These are phyloP conservation scores for Ptychodera flava DNA, from an alignment of 35 echinoderm and acorn worm genomes.

Conservation along the genomic window DNA sequence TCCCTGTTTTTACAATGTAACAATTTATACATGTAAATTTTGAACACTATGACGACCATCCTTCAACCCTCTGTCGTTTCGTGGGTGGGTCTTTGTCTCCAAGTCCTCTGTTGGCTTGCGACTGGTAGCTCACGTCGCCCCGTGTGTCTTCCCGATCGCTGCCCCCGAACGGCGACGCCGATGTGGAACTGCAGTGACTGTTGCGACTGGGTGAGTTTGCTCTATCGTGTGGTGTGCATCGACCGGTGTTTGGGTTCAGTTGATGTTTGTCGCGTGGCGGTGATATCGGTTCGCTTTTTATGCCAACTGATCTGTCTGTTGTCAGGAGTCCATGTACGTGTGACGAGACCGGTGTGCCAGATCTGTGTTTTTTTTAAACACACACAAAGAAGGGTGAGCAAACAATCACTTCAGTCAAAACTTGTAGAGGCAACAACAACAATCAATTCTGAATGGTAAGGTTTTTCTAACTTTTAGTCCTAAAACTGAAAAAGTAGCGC, in stretches of 20 bases:
- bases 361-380: no score
- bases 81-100: neutral
- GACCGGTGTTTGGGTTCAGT: neutral
- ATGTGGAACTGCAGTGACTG: neutral
- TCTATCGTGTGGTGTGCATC: neutral
- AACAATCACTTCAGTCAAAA: no score
- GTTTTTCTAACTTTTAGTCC: no score
- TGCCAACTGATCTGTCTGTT: neutral
- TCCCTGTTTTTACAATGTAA: neutral
- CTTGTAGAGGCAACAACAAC: no score
- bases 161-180: neutral
- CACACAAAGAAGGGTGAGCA: no score
- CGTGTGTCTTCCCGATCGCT: neutral
- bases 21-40: neutral
- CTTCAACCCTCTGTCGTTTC: neutral
- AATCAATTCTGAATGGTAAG: no score
- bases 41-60: neutral
- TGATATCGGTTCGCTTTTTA: neutral
- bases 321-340: neutral
- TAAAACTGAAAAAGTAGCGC: no score
- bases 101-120: neutral
- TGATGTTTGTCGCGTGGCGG: neutral
- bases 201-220: neutral
- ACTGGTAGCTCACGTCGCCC: neutral
- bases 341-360: neutral